Evolutionary conservation across 2,888 invertebrate genomes (phyloP).

Genomic region (Megastigmus dorsalis): DNA sequence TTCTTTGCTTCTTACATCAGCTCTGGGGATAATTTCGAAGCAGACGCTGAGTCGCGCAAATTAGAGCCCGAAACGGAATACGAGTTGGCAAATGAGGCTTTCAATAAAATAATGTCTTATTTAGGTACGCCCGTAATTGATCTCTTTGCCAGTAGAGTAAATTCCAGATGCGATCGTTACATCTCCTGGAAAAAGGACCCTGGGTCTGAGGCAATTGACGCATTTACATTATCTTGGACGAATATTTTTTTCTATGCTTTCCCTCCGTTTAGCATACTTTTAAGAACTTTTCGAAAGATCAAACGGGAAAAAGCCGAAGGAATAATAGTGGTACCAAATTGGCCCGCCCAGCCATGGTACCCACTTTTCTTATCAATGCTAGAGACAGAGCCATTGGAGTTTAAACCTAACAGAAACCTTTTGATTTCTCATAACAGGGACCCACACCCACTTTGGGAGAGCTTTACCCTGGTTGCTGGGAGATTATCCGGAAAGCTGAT

Average conservation of each 20-base stretch:
- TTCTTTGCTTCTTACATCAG: conserved; percentile 28
- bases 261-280: conserved; percentile 46
- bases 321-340: conserved; percentile 49
- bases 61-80: conserved; percentile 39
- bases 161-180: conserved; percentile 59
- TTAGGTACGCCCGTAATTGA: conserved; percentile 55
- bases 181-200: too few species aligned
- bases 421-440: too few species aligned
- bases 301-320: conserved; percentile 27
- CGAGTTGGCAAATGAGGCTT: conserved; percentile 15
- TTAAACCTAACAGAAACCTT: too few species aligned
- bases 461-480: too few species aligned
- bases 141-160: conserved; percentile 58
- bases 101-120: conserved; percentile 6
- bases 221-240: conserved; percentile 55
- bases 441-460: too few species aligned
- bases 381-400: too few species aligned
- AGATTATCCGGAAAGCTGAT: too few species aligned
- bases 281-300: conserved; percentile 44
- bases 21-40: conserved; percentile 37
- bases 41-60: conserved; percentile 35
- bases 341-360: too few species aligned
- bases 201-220: conserved; percentile 59
- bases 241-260: conserved; percentile 46
- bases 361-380: too few species aligned